A percentile compares a stretch with the other conserved stretches of the same genome.
Evolutionary conservation across 2,113 vertebrate genomes (phyloP).

Genomic region (Phasianus colchicus): DNA sequence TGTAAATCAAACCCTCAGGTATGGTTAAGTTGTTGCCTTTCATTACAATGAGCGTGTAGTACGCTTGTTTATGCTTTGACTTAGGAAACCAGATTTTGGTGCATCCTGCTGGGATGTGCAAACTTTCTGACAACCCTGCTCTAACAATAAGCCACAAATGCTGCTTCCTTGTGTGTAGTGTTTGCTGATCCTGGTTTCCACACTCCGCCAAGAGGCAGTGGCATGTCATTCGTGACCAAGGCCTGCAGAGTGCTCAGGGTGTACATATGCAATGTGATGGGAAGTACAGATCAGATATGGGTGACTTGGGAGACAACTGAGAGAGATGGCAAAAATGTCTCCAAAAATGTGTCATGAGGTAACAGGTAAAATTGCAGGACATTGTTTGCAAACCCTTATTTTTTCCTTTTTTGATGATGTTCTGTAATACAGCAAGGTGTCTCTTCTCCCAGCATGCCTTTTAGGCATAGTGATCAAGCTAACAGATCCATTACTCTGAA

Average conservation of each 20-base stretch:
- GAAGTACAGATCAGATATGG: not conserved
- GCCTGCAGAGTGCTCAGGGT: not conserved
- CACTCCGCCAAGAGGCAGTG: not conserved
- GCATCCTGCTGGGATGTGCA: not conserved
- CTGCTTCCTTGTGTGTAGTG: not conserved
- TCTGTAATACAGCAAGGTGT: not conserved
- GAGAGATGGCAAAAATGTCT: not conserved
- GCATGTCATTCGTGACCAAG: not conserved
- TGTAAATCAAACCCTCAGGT: not conserved
- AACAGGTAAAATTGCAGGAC: not conserved
- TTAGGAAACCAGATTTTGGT: not conserved
- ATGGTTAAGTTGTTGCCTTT: not conserved
- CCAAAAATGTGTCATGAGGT: not conserved
- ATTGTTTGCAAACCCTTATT: not conserved
- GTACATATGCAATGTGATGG: not conserved
- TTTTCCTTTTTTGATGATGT: not conserved
- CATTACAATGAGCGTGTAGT: accelerated
- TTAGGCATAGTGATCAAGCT: not conserved
- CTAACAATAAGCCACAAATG: not conserved
- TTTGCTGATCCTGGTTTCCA: not conserved
- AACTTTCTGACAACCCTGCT: not conserved
- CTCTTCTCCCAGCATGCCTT: not conserved
- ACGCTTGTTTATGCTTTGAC: not conserved
- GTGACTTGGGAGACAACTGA: not conserved
- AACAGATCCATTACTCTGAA: not conserved